Conservation (phyloP, 2,113 vertebrate species). For the Lutjanus erythropterus region DNA sequence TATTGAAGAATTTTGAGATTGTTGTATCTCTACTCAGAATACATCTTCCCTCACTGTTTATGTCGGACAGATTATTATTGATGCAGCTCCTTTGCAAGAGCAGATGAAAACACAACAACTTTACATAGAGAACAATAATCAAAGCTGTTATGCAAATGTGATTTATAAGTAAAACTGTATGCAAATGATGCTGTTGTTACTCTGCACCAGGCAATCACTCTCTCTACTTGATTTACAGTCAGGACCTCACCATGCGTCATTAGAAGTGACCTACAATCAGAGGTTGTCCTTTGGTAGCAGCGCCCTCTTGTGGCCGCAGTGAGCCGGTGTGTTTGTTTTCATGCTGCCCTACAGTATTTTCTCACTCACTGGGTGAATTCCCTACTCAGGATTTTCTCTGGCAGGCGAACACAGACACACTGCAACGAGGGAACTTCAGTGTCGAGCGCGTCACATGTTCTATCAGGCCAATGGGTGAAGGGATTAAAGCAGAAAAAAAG, state of each 20-base stretch:
- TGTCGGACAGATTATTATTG: too few relatives aligned
- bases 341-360: slow-evolving; percentile 54
- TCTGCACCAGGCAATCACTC: slow-evolving; percentile 3
- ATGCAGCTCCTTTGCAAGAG: background rate
- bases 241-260: slow-evolving; percentile 27
- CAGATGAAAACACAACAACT: background rate
- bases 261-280: slow-evolving; percentile 53
- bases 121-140: slow-evolving; percentile 14
- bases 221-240: slow-evolving; percentile 32
- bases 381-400: slow-evolving; percentile 67
- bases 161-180: slow-evolving; percentile 1
- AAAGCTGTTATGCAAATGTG: slow-evolving; percentile 29
- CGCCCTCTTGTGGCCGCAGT: slow-evolving; percentile 66
- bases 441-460: slow-evolving; percentile 63
- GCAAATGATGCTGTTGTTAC: slow-evolving; percentile 12
- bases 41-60: too few relatives aligned
- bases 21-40: background rate
- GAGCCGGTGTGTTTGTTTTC: slow-evolving; percentile 70
- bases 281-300: slow-evolving; percentile 50
- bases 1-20: background rate
- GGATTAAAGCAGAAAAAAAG: slow-evolving; percentile 34
- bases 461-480: slow-evolving; percentile 44
- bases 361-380: slow-evolving; percentile 63
- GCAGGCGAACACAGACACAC: slow-evolving; percentile 66
- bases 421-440: slow-evolving; percentile 66